Base-by-base conservation (phyloP, 2,888 invertebrate species). In the Cosmia pyralina region DNA sequence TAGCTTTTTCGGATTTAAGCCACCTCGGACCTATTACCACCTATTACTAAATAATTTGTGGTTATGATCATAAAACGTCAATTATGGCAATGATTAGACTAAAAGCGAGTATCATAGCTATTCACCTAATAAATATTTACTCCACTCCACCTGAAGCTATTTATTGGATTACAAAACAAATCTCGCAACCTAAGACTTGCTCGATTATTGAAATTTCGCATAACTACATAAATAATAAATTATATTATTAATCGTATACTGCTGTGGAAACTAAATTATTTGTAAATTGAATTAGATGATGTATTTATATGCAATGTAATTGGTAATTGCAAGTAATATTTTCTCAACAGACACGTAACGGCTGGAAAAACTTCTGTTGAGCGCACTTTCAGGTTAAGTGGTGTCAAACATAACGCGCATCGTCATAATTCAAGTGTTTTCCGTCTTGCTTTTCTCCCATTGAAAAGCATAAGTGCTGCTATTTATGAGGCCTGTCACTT, bases 151-250 rank as follows among this genome's bases (percentile, higher is more conserved):
- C 86, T 84, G 86, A 87, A 73, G 79, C 84, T 86, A 89, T 90
- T 90, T 87, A 88, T 88, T 84, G 81, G 81, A 83, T 91, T 92
- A 85, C 91, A 90, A 91, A 90, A 90, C 67, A 22, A 59, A 65
- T 70, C 41, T 72, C 3, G 57, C 70, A 62, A 79, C 52, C 62
- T 38, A 28, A 75, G 19, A 46, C 44, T 62, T 28, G 59, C 76
- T 83, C 83, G 82, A 77, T 77, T 82, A 88, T 81, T 83, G 72
- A 84, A 82, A 78, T 65, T 83, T 72, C 74, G 74, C 74, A 85
- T 86, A 58, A n/a, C 57, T 50, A 65, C 64, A 28, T 88, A 87
- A 83, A 86, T 89, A 84, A 88, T 89, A 87, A 90, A 89, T 88
- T 82, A 85, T 87, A 84, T 87, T 88, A 87, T 88, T 89, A 87